Base-by-base conservation (phyloP, 2,888 invertebrate genomes). In the Anticlea derivata region DNA sequence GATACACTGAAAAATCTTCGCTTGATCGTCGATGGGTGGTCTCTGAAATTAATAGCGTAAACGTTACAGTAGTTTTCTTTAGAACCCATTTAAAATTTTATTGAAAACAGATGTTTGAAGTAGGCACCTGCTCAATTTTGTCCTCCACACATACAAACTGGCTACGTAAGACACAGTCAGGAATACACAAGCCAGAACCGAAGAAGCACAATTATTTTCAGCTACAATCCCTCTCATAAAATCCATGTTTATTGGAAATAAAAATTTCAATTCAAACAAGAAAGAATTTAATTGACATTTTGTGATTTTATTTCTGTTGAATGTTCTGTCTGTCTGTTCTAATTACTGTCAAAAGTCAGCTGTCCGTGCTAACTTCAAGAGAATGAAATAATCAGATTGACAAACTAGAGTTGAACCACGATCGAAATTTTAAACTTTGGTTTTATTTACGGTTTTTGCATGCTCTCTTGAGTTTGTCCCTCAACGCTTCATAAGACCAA, bases 11-110 rank as follows among this genome's bases (percentile, higher is more conserved):
- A 92, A 78, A 98, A 98, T 73, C 98, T 93, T 74, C 93, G 93
- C 79, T 96, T 97, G 63, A 98, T 96, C 3, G 96, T 96, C 5
- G 94, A 92, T 7, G 98, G 97, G 83, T 98, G 97, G 76, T 97
- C 95, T 73, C 98, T 96, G 86, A 60, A 93, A 82, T 29, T 44
- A 47, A 44, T 17, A 92, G 10, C 0, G n/a, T 24, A 12, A 22
- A 29, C 6, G 1, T 27, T 31, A 23, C 7, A 26, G 17, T 1
- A 37, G 20, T 49, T 41, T 40, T 29, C 5, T 6, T 17, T n/a
- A 7, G 7, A 17, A 38, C 7, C 0, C 12, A 7, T 10, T 20
- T 23, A 5, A 1, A 38, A 27, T 27, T 27, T 17, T 7, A 29
- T 41, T 20, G 5, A 13, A 45, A 39, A 33, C 20, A 34, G n/a